These are phyloP conservation scores for Cancer borealis DNA, from an alignment of 2,888 invertebrate species.

Conservation along the genomic window DNA sequence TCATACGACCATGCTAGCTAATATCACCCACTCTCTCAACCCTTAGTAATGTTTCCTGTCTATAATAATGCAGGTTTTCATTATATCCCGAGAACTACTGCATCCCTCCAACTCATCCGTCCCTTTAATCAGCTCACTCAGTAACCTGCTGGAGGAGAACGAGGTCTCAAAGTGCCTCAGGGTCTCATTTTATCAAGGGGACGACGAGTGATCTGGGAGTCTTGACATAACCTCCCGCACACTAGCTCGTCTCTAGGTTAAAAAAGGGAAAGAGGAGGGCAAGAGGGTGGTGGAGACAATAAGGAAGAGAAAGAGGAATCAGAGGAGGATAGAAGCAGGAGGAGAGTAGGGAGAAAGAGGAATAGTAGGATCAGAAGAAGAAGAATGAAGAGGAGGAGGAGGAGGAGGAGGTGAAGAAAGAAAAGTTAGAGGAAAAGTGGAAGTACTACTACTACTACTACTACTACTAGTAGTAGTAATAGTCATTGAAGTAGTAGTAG, in stretches of 20 bases:
- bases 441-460: no score
- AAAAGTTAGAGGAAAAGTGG: no score
- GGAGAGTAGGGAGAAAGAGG: no score
- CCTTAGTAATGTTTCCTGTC: neutral
- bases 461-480: no score
- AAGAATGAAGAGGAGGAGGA: no score
- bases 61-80: neutral
- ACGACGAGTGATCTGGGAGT: neutral
- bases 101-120: neutral
- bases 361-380: no score
- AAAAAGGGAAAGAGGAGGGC: neutral
- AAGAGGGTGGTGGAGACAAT: no score
- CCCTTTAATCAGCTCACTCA: neutral
- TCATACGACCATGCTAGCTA: neutral
- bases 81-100: neutral
- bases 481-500: no score
- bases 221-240: neutral
- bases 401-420: no score
- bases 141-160: neutral
- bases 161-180: neutral
- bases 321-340: neutral
- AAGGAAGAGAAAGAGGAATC: no score
- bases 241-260: neutral
- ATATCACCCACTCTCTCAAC: neutral
- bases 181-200: slow-evolving; percentile 12